phyloP scores from a whole-genome alignment of 2,797 vertebrate species.

The Lagodon rhomboides region DNA sequence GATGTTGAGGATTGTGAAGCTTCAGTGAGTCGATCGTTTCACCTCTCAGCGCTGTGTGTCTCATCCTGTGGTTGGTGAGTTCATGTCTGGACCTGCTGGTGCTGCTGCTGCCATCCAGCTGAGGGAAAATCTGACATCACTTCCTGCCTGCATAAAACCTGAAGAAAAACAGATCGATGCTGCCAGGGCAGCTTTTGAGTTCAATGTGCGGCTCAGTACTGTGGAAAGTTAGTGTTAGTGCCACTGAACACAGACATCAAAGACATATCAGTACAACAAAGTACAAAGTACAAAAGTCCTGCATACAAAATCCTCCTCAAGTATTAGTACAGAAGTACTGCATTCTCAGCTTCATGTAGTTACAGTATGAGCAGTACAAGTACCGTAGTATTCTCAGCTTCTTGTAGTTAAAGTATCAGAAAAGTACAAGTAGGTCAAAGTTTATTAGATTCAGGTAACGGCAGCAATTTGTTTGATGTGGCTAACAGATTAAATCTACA shows the following conservation, averaged over 20 bases:
- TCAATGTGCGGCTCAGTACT: constrained; percentile 29
- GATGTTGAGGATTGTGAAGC: background rate
- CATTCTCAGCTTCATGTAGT: too few species aligned
- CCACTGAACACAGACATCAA: background rate
- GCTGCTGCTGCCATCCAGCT: constrained; percentile 52
- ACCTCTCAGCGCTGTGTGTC: background rate
- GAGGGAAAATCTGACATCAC: constrained; percentile 68
- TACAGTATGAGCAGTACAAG: too few species aligned
- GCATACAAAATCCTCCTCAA: background rate
- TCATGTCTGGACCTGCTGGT: constrained; percentile 77
- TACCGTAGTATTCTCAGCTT: background rate
- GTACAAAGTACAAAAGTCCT: background rate
- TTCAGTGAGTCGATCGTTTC: background rate
- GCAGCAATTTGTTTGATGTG: too few species aligned
- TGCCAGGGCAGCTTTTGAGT: background rate
- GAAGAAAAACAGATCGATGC: constrained; percentile 58
- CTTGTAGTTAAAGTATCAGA: too few species aligned
- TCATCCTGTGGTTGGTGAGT: constrained; percentile 70
- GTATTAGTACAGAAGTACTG: background rate
- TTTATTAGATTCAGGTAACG: too few species aligned
- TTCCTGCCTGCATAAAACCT: constrained; percentile 48
- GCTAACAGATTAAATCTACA: too few species aligned
- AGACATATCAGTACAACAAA: background rate
- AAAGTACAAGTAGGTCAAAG: too few species aligned
- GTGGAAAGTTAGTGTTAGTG: constrained; percentile 26